A percentile compares a stretch with the other conserved stretches of the same genome.
These are phyloP conservation scores for Campylomormyrus numenius DNA, from an alignment of 2,113 vertebrate genomes.

Conservation along the genomic window DNA sequence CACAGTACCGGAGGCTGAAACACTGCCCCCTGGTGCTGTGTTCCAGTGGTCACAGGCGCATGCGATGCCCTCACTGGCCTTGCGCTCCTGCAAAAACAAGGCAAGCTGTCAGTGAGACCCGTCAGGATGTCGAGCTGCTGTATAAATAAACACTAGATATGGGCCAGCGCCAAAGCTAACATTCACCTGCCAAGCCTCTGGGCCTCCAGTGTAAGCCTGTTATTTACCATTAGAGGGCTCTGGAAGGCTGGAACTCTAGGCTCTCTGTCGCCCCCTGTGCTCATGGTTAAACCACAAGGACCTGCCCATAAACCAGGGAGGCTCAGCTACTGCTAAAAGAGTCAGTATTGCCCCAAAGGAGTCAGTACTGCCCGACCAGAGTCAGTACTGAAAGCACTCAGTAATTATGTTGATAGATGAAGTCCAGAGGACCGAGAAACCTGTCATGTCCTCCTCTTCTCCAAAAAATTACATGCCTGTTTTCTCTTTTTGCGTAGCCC, in stretches of 20 bases:
- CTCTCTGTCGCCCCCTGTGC: background rate
- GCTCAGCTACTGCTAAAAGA: background rate
- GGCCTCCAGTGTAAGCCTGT: background rate
- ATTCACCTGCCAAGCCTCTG: background rate
- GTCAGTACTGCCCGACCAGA: background rate
- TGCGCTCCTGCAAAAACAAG: background rate
- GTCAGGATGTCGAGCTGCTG: background rate
- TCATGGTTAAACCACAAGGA: background rate
- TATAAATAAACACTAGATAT: background rate
- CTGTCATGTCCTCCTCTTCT: too few relatives aligned
- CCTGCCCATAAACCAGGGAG: background rate
- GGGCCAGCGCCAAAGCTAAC: background rate
- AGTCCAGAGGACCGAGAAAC: background rate
- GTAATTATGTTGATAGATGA: background rate
- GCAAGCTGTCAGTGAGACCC: background rate
- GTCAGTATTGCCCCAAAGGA: background rate
- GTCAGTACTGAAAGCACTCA: background rate
- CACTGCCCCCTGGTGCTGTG: background rate
- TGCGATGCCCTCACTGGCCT: background rate
- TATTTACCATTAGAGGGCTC: background rate
- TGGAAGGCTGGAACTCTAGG: background rate
- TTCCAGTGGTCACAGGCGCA: background rate
- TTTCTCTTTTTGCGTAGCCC: too few relatives aligned
- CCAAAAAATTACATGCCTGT: too few relatives aligned
- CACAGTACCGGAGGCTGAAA: background rate